phyloP scores from a whole-genome alignment of 2,113 vertebrate genomes.

The Nematolebias whitei region DNA sequence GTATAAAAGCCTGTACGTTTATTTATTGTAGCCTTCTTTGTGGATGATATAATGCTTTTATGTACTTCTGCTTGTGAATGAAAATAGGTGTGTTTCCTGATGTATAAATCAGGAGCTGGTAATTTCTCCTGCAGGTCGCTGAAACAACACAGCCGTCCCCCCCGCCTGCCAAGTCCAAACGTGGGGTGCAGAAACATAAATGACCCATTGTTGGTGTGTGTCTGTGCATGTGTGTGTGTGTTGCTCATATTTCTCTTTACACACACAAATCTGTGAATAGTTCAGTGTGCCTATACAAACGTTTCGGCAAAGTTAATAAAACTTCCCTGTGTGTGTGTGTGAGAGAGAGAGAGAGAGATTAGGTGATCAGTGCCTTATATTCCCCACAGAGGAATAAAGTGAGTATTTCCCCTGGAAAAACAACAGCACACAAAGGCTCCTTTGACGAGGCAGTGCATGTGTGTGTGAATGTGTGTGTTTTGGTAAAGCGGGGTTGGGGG shows the following conservation, averaged over 20 bases:
- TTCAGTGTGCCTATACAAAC: constrained; percentile 13
- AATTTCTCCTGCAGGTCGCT: constrained; percentile 74
- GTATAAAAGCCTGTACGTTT: not conserved
- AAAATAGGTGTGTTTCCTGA: too few relatives aligned
- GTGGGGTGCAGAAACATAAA: constrained; percentile 77
- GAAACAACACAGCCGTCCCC: constrained; percentile 82
- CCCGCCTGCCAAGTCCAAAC: too few relatives aligned
- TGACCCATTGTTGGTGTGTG: constrained; percentile 83
- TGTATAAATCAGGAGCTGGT: constrained; percentile 72
- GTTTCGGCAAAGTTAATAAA: constrained; percentile 14
- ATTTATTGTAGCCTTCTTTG: constrained; percentile 2
- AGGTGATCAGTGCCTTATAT: constrained; percentile 92
- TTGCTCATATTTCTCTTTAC: not conserved
- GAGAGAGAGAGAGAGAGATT: constrained; percentile 81
- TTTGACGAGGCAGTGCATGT: constrained; percentile 78
- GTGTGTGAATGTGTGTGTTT: constrained; percentile 38
- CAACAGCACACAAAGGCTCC: constrained; percentile 86
- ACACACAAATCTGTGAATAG: constrained; percentile 2
- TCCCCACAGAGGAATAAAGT: constrained; percentile 91
- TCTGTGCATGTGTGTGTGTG: constrained; percentile 9
- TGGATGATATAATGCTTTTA: not conserved
- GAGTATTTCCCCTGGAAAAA: constrained; percentile 92
- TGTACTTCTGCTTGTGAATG: constrained; percentile 13
- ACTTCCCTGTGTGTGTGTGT: constrained; percentile 17
- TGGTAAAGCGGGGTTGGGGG: constrained; percentile 1